A percentile compares a stretch with the other conserved stretches of the same genome.
Conservation (phyloP, 1,140 invertebrate species). For the Calephelis virginiensis region DNA sequence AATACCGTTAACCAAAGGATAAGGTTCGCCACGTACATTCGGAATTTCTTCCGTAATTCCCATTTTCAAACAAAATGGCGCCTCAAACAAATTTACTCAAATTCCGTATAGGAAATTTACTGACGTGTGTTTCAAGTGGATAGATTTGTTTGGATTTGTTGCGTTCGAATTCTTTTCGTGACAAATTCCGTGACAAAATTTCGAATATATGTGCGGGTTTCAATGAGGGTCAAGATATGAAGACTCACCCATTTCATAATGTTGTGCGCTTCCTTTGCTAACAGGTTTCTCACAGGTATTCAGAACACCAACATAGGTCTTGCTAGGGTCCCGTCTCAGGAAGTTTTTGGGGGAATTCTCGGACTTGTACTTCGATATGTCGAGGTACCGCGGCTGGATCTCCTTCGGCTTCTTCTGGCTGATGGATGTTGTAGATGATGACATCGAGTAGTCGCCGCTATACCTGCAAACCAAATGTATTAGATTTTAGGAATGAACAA, state of each 20-base stretch:
- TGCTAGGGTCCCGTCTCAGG: constrained; percentile 78
- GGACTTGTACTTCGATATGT: constrained; percentile 80
- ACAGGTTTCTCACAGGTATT: constrained; percentile 39
- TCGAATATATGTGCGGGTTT: too few species aligned
- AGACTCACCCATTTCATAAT: constrained; percentile 65
- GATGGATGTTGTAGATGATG: constrained; percentile 71
- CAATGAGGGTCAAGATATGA: not conserved
- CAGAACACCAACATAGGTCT: constrained; percentile 77
- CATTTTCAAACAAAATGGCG: too few species aligned
- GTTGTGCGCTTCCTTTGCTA: constrained; percentile 57
- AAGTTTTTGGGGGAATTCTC: constrained; percentile 75
- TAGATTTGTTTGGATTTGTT: too few species aligned
- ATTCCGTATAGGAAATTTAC: too few species aligned
- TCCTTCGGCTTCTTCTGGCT: constrained; percentile 49
- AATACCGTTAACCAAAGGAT: too few species aligned
- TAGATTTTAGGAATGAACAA: too few species aligned
- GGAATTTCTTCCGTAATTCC: too few species aligned
- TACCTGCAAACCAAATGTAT: constrained; percentile 42
- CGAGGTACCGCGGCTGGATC: constrained; percentile 77
- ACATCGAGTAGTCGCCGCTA: constrained; percentile 75
- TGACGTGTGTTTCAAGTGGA: too few species aligned
- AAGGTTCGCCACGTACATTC: too few species aligned
- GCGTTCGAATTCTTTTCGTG: too few species aligned
- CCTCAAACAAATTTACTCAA: too few species aligned
- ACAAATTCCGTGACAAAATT: too few species aligned